These are phyloP conservation scores for Caenorhabditis sinica DNA, from an alignment of 2,888 invertebrate species.

Conservation along the genomic window DNA sequence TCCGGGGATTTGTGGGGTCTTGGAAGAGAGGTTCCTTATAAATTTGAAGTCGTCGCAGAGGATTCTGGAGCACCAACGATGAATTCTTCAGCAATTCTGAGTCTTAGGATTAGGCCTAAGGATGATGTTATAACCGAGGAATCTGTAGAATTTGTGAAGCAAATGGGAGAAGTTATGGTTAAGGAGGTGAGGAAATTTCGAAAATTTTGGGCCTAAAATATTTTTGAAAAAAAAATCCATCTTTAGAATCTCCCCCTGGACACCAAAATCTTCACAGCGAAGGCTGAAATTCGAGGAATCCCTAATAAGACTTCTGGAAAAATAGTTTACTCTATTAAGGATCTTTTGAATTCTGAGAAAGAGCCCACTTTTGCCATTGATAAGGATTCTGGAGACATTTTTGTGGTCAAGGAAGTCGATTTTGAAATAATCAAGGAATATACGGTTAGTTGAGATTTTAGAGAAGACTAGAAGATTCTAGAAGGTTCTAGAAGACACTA, in stretches of 20 bases:
- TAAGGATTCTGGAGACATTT: slow-evolving; percentile 74
- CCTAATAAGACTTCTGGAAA: slow-evolving; percentile 10
- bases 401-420: slow-evolving; percentile 67
- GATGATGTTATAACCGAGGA: slow-evolving; percentile 47
- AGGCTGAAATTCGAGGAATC: slow-evolving; percentile 50
- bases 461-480: background rate
- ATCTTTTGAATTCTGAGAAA: slow-evolving; percentile 57
- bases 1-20: slow-evolving; percentile 42
- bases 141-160: slow-evolving; percentile 39
- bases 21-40: slow-evolving; percentile 49
- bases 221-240: too few species aligned
- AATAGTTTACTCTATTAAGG: slow-evolving; percentile 51
- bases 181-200: slow-evolving; percentile 44
- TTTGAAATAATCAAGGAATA: slow-evolving; percentile 70
- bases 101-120: slow-evolving; percentile 37
- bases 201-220: background rate
- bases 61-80: slow-evolving; percentile 47
- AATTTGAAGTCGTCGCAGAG: slow-evolving; percentile 28
- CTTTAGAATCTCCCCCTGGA: slow-evolving; percentile 51
- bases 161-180: slow-evolving; percentile 20
- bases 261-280: slow-evolving; percentile 50
- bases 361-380: slow-evolving; percentile 70
- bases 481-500: too few species aligned
- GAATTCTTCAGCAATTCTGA: slow-evolving; percentile 44
- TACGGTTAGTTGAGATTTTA: slow-evolving; percentile 63